phyloP scores from a whole-genome alignment of 2,797 vertebrate genomes.

The Acrocephalus scirpaceus region DNA sequence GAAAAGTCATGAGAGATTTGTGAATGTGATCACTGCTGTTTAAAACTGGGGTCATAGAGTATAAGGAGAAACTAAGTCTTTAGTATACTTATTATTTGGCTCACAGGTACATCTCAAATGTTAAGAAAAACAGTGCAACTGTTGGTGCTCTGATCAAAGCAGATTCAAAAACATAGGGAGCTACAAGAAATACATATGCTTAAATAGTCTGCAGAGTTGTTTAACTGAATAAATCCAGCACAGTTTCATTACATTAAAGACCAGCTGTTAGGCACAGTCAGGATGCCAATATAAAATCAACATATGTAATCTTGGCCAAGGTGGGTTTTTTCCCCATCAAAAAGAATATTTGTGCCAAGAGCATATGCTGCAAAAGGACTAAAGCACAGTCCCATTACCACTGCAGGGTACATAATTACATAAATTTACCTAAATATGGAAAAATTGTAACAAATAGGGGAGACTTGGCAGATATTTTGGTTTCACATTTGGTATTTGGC shows the following conservation, averaged over 20 bases:
- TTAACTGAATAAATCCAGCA: constrained; percentile 51
- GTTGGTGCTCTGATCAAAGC: background rate
- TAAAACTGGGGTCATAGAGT: background rate
- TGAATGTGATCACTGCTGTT: background rate
- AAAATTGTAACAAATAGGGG: constrained; percentile 85
- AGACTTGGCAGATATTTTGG: constrained; percentile 83
- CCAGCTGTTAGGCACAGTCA: constrained; percentile 60
- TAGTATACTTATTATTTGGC: background rate
- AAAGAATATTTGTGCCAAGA: constrained; percentile 66
- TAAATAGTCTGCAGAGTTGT: constrained; percentile 43
- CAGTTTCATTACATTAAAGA: constrained; percentile 42
- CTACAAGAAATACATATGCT: background rate
- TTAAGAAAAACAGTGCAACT: background rate
- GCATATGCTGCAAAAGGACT: constrained; percentile 66
- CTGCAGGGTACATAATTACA: constrained; percentile 77
- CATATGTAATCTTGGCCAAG: constrained; percentile 62
- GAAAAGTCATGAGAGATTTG: background rate
- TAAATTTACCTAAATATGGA: constrained; percentile 81
- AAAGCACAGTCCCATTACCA: constrained; percentile 66
- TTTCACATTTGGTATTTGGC: constrained; percentile 85
- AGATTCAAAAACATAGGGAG: background rate
- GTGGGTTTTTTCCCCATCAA: constrained; percentile 6
- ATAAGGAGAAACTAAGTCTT: background rate
- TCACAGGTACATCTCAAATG: background rate
- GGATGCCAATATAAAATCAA: constrained; percentile 66